phyloP scores from a whole-genome alignment of 2,797 vertebrate species.

The Coregonus sp. region DNA sequence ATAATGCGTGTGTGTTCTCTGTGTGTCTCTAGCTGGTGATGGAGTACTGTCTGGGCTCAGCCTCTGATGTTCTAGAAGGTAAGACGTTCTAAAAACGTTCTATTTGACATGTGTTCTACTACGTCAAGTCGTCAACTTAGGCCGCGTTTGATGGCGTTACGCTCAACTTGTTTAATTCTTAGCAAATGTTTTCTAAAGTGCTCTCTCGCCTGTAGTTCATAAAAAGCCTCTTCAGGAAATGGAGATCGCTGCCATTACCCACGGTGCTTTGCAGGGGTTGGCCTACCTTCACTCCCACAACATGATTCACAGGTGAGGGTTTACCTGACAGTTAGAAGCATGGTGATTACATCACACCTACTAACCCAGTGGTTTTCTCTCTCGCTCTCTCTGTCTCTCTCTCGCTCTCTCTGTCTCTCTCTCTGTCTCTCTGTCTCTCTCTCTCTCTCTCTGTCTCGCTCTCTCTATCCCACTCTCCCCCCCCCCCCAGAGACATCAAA shows the following conservation, averaged over 20 bases:
- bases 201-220: constrained; percentile 83
- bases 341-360: too few species aligned
- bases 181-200: not conserved
- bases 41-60: constrained; percentile 99
- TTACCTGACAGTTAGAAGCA: not conserved
- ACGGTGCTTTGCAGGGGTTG: constrained; percentile 97
- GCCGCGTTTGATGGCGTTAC: not conserved
- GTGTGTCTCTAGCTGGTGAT: constrained; percentile 88
- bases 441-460: not conserved
- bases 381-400: not conserved
- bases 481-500: constrained; percentile 91
- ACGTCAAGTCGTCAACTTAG: not conserved
- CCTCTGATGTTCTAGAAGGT: constrained; percentile 99
- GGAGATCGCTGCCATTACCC: constrained; percentile 99
- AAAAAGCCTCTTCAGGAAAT: constrained; percentile 99
- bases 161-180: not conserved
- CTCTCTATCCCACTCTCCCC: not conserved
- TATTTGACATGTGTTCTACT: not conserved
- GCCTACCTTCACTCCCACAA: constrained; percentile 99
- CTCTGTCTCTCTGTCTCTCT: not conserved
- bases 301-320: constrained; percentile 96
- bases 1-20: not conserved
- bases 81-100: constrained; percentile 40
- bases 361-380: too few species aligned
- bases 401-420: not conserved